These are phyloP conservation scores for Stratiomys singularior DNA, from an alignment of 2,888 invertebrate genomes.

Conservation along the genomic window DNA sequence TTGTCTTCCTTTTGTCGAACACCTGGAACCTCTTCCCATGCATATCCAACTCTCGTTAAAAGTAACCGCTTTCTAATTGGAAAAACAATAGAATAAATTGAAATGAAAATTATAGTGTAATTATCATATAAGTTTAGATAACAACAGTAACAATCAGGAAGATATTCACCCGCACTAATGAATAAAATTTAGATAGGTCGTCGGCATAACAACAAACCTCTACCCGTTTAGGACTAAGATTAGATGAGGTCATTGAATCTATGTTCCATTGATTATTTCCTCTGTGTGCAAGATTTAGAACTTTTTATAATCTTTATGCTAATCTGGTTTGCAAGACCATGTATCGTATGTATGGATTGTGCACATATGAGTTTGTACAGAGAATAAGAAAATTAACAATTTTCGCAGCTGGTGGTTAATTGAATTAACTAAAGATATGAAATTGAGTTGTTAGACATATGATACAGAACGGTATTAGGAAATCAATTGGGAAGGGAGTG, in stretches of 20 bases:
- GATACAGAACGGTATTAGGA: too few relatives aligned
- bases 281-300: slow-evolving; percentile 10
- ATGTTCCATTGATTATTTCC: neutral
- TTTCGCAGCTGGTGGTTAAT: slow-evolving; percentile 35
- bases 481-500: too few relatives aligned
- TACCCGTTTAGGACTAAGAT: neutral
- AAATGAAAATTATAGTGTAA: too few relatives aligned
- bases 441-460: neutral
- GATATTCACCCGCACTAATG: too few relatives aligned
- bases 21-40: too few relatives aligned
- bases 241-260: slow-evolving; percentile 35
- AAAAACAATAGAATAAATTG: too few relatives aligned
- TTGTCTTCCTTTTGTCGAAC: too few relatives aligned
- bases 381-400: neutral
- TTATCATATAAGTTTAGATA: too few relatives aligned
- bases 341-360: neutral
- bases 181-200: slow-evolving; percentile 1
- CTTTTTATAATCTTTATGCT: neutral
- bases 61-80: too few relatives aligned
- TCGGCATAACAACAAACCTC: slow-evolving; percentile 11
- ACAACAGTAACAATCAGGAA: too few relatives aligned
- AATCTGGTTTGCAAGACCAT: neutral
- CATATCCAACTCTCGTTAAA: too few relatives aligned
- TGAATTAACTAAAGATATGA: slow-evolving; percentile 4
- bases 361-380: too few relatives aligned